phyloP scores from a whole-genome alignment of 2,888 invertebrate genomes.

The Tetragonula carbonaria region DNA sequence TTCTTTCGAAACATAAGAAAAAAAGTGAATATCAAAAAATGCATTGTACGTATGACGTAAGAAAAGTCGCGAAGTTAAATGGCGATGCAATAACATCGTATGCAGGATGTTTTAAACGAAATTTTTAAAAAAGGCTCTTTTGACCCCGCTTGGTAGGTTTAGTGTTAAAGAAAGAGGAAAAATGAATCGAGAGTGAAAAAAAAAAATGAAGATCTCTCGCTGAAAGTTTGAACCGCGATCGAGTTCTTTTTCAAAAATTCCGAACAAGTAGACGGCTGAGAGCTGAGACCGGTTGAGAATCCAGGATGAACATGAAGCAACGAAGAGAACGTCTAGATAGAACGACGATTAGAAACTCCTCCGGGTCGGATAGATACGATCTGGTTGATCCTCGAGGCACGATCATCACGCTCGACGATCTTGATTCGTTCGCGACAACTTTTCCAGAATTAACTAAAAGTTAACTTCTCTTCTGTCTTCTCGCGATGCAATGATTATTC shows the following conservation, averaged over 20 bases:
- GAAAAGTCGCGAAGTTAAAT: no score
- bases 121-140: no score
- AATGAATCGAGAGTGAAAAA: no score
- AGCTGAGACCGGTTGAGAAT: conserved; percentile 27
- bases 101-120: no score
- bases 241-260: conserved; percentile 14
- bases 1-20: no score
- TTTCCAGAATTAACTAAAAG: conserved; percentile 47
- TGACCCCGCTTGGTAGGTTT: no score
- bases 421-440: conserved; percentile 43
- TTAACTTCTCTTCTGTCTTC: background rate
- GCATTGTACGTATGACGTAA: no score
- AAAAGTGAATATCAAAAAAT: no score
- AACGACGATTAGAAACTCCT: conserved; percentile 36
- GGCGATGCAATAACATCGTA: no score
- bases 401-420: conserved; percentile 21
- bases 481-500: conserved; percentile 20
- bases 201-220: no score
- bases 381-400: conserved; percentile 27
- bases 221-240: no score
- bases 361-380: conserved; percentile 11
- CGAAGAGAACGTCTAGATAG: conserved; percentile 3
- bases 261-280: background rate
- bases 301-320: conserved; percentile 9
- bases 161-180: no score